Evolutionary conservation across 2,797 vertebrate species (phyloP).

Genomic region (Trachops cirrhosus): DNA sequence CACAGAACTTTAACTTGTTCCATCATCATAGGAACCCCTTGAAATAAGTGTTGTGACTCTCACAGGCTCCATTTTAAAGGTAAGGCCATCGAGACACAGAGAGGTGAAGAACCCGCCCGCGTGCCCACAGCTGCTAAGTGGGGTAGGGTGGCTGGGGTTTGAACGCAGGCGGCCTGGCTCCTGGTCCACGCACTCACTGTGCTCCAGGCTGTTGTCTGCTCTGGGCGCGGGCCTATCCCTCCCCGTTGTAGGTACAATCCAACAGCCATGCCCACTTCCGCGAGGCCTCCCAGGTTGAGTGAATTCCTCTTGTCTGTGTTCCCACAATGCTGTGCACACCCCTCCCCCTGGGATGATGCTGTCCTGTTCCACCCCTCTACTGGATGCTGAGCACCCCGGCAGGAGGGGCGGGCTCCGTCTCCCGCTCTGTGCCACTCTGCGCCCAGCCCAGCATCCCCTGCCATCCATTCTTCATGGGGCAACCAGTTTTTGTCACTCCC

Average conservation of each 20-base stretch:
- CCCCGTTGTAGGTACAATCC: neutral
- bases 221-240: neutral
- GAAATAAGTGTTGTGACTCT: neutral
- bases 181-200: fast-evolving
- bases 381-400: neutral
- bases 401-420: neutral
- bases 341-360: fast-evolving
- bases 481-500: neutral
- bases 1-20: neutral
- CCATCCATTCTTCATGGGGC: neutral
- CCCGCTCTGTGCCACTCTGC: neutral
- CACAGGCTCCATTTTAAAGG: neutral
- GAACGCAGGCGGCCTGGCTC: neutral
- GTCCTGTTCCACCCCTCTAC: neutral
- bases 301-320: neutral
- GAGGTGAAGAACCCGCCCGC: neutral
- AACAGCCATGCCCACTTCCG: neutral
- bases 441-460: neutral
- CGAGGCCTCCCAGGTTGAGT: neutral
- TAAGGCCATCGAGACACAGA: neutral
- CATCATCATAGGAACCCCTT: neutral
- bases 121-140: neutral
- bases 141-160: neutral
- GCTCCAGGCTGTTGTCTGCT: too few relatives aligned
- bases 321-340: neutral